Base-by-base conservation (phyloP, 2,888 invertebrate genomes). In the Andricus quercusramuli region DNA sequence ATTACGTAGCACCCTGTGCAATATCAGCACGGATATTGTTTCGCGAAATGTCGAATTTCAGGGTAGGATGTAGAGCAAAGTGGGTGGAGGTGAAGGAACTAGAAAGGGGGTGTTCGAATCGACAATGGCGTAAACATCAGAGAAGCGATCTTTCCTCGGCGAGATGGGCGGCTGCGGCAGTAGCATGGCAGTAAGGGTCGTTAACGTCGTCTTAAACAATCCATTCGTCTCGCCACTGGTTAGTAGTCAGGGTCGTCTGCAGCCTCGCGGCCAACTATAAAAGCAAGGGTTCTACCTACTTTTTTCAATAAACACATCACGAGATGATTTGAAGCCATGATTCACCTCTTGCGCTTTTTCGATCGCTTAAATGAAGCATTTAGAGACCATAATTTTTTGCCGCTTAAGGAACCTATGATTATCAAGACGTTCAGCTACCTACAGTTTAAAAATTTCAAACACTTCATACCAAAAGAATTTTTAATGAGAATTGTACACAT, bases 1-100 rank as follows among this genome's bases (percentile, higher is more conserved):
- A 92, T 91, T 90, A 89, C 89, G 81, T 82, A 83, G 88, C 88
- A 88, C 86, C 88, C 89, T 88, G 88, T 89, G 91, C 90, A 91
- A 92, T 91, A 91, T 91, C 89, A 89, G 89, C 88, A 88, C 92
- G 92, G 92, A 92, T 92, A 92, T 92, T 92, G 91, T 92, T 91
- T 89, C 87, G 85, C 84, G 86, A 87, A 89, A 88, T 85, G 88
- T 83, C 82, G 85, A 87, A 88, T 88, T 88, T 88, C 88, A 86
- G 85, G 65, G 83, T 80, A 84, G 82, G 78, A 78, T 80, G 82
- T 81, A 25, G 25, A 62, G 25, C 15, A 25, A 62, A 25, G 47
- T 70, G 68, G 41, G 37, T 41, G 51, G 67, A 78, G 83, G 80
- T 84, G 83, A 82, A 84, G 86, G 37, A 64, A 47, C 80, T 80